phyloP scores from a whole-genome alignment of 2,113 vertebrate genomes.

The Stigmatopora argus region DNA sequence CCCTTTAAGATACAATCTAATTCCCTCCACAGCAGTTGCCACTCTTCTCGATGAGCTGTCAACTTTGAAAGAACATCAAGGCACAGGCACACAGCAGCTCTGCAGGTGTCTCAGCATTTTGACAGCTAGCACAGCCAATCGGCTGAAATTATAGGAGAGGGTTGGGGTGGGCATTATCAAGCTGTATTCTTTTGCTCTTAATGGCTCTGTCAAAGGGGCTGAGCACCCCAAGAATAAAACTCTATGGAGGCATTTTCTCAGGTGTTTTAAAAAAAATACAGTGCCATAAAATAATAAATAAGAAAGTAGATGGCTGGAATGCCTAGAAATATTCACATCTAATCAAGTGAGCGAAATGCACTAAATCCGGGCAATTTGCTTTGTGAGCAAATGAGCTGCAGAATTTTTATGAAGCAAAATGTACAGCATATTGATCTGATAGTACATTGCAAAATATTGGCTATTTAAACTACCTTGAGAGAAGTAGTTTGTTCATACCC shows the following conservation, averaged over 20 bases:
- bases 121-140: constrained; percentile 35
- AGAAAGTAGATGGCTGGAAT: no score
- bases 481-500: no score
- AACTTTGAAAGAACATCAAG: constrained; percentile 30
- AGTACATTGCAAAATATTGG: no score
- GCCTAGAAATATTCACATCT: no score
- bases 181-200: constrained; percentile 16
- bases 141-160: neutral
- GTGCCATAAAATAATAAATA: no score
- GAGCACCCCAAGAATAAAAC: neutral
- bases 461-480: no score
- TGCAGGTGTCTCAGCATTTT: constrained; percentile 19
- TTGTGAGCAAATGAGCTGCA: no score
- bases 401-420: no score
- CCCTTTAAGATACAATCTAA: constrained; percentile 18
- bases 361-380: no score
- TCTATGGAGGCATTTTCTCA: neutral
- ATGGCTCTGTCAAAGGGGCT: constrained; percentile 26
- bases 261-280: neutral
- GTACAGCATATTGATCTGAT: no score
- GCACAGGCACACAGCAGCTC: constrained; percentile 19
- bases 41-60: constrained; percentile 46
- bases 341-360: no score
- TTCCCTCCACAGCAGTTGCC: constrained; percentile 29
- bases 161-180: neutral